A percentile compares a stretch with the other conserved stretches of the same genome.
These are phyloP conservation scores for Microctonus brassicae DNA, from an alignment of 2,888 invertebrate genomes.

Conservation along the genomic window DNA sequence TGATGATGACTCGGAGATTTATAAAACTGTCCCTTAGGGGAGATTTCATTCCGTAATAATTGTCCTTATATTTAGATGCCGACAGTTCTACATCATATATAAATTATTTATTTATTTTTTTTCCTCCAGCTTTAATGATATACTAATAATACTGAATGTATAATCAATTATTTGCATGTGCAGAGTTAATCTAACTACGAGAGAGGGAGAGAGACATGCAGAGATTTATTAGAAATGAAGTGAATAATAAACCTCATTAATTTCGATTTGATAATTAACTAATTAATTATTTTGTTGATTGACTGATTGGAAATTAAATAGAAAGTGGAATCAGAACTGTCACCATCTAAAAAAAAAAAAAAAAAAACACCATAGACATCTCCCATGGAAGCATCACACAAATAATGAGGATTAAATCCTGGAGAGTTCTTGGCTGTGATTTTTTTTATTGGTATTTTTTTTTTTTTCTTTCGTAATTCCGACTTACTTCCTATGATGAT, in stretches of 20 bases:
- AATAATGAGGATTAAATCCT: conserved; percentile 49
- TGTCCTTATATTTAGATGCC: conserved; percentile 65
- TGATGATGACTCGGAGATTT: conserved; percentile 49
- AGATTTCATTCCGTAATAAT: conserved; percentile 63
- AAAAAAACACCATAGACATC: conserved; percentile 39
- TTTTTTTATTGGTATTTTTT: conserved; percentile 25
- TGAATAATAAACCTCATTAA: neutral
- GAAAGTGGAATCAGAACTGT: conserved; percentile 53
- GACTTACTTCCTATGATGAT: conserved; percentile 69
- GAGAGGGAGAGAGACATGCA: conserved; percentile 53
- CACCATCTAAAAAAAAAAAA: conserved; percentile 56
- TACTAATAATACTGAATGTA: conserved; percentile 43
- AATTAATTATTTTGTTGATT: no score
- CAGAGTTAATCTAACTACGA: conserved; percentile 40
- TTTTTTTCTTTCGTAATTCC: conserved; percentile 48
- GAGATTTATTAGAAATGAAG: neutral
- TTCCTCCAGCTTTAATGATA: no score
- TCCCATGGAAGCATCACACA: conserved; percentile 37
- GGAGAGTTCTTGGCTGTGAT: conserved; percentile 60
- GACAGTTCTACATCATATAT: conserved; percentile 58
- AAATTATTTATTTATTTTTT: conserved; percentile 47
- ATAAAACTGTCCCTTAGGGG: conserved; percentile 67
- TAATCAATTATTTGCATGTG: conserved; percentile 27
- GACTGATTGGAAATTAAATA: conserved; percentile 20
- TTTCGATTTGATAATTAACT: conserved; percentile 37